A percentile compares a stretch with the other conserved stretches of the same genome.
phyloP scores from a whole-genome alignment of 2,113 vertebrate genomes.

The Crypturellus undulatus region DNA sequence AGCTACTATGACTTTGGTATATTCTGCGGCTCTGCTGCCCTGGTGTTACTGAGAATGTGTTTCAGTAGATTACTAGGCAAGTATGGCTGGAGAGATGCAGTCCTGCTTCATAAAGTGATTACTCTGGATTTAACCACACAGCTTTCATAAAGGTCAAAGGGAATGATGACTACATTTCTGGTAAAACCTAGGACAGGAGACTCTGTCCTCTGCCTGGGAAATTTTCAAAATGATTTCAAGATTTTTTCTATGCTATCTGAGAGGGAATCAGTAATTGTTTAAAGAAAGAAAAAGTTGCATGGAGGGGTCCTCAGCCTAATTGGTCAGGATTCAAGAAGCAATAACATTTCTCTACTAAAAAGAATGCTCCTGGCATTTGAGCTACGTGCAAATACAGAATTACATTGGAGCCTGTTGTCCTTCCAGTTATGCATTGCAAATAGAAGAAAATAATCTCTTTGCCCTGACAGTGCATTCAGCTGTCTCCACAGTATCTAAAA shows the following conservation, averaged over 20 bases:
- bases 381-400: accelerated
- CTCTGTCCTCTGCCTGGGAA: background rate
- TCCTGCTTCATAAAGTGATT: constrained; percentile 37
- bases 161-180: constrained; percentile 31
- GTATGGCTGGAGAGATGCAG: background rate
- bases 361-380: background rate
- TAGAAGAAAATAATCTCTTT: background rate
- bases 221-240: background rate
- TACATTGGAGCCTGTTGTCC: background rate
- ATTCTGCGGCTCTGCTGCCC: background rate
- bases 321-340: background rate
- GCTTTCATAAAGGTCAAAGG: constrained; percentile 23
- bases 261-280: background rate
- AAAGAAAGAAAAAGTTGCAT: accelerated
- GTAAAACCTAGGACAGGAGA: background rate
- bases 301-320: background rate
- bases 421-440: background rate
- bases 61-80: background rate
- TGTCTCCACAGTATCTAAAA: background rate
- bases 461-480: background rate
- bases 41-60: background rate
- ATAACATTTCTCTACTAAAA: background rate
- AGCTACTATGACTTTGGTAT: background rate
- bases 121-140: background rate
- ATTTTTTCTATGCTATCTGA: background rate